Evolutionary conservation across 2,888 invertebrate genomes (phyloP), one percentile per base, ranked within the genome.

Genomic region (Mythimna pallens): DNA sequence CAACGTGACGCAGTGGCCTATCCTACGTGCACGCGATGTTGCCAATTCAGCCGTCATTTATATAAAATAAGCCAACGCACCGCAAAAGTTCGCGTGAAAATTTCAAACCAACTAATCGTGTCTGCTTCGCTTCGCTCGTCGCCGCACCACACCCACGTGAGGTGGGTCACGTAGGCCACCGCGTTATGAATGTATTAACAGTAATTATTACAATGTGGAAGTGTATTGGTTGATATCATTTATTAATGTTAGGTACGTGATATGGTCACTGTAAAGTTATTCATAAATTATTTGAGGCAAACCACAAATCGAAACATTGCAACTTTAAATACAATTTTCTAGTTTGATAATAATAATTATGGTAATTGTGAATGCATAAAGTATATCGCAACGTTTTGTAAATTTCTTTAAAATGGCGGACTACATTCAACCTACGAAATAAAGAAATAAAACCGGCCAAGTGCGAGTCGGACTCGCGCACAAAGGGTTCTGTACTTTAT

Each of bases 221-320:
- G 5, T 17, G 5, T 25, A 20, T 40, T 47, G 10, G 36, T 40
- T 36, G 8, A 9, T n/a, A 47, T n/a, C 3, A 47, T 50, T 47
- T 36, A 67, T 55, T 54, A 17, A 70, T 55, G 17, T 59, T 34
- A 30, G 20, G 9, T 17, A 50, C 54, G 14, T 55, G 9, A 12
- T 9, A 47, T 40, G 10, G 34, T 3, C 3, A n/a, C 22, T 6
- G 47, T 10, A 40, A 55, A 30, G 22, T 20, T 12, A 50, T 40
- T 8, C 30, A 40, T 61, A 14, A 50, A 40, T 55, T 50, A 69
- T 57, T 62, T 77, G 70, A 25, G n/a, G 50, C 4, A 0, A 8
- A 52, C 78, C 61, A 55, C 47, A 77, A 77, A 69, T 34, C 34
- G 52, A 54, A 36, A 59, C 36, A 10, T 36, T 14, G 10, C 30